Conservation (phyloP, 2,113 vertebrate genomes). For the Puntigrus tetrazona region DNA sequence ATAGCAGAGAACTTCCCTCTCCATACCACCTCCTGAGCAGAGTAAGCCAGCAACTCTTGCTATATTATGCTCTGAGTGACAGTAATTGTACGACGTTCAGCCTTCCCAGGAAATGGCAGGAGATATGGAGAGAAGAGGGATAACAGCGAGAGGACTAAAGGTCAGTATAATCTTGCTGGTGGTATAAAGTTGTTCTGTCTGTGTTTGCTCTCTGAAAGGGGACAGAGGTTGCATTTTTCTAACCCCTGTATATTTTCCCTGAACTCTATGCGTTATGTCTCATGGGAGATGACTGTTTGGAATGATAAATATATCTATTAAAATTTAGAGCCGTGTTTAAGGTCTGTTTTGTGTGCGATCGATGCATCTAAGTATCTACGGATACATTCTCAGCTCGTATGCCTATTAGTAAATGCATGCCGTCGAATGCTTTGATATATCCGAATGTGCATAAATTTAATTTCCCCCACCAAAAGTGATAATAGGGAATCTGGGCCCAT, state of each 20-base stretch:
- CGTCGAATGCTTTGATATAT: neutral
- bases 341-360: neutral
- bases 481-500: neutral
- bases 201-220: conserved; percentile 30
- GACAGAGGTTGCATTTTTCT: conserved; percentile 24
- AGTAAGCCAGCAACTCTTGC: conserved; percentile 10
- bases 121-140: conserved; percentile 28
- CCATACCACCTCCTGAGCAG: neutral
- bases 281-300: neutral
- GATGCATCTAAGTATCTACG: neutral
- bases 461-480: neutral
- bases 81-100: conserved; percentile 41
- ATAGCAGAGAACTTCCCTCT: neutral
- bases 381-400: neutral
- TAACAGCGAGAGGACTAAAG: conserved; percentile 34
- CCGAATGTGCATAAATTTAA: neutral
- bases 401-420: neutral
- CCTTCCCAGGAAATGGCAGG: conserved; percentile 14
- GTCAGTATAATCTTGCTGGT: conserved; percentile 43
- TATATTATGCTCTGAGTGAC: conserved; percentile 44
- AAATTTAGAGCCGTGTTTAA: neutral
- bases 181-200: conserved; percentile 39
- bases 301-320: conserved; percentile 24
- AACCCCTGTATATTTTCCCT: conserved; percentile 19
- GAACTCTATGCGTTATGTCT: conserved; percentile 3